phyloP scores from a whole-genome alignment of 2,797 vertebrate genomes.

The Halcyon chelicuti region DNA sequence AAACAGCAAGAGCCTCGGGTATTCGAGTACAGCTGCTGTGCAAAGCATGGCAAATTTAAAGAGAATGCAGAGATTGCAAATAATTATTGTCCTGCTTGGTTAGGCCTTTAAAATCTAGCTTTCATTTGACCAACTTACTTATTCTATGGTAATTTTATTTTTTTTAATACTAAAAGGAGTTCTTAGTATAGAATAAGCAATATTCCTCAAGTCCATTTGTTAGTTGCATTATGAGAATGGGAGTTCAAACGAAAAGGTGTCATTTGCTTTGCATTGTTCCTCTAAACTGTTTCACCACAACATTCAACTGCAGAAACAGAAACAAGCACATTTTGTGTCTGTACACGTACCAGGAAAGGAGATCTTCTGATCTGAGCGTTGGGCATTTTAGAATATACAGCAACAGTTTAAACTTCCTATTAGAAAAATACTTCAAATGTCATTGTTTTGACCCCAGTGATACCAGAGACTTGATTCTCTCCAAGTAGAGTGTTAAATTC shows the following conservation, averaged over 20 bases:
- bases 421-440: not conserved
- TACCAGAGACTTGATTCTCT: not conserved
- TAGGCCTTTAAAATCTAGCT: not conserved
- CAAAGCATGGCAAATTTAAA: not conserved
- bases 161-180: conserved; percentile 11
- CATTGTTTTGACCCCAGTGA: not conserved
- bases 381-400: not conserved
- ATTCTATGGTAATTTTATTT: not conserved
- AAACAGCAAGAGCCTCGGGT: not conserved
- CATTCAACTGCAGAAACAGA: not conserved
- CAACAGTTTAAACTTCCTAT: not conserved
- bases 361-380: not conserved
- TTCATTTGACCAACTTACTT: not conserved
- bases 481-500: conserved; percentile 6
- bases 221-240: not conserved
- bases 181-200: conserved; percentile 47
- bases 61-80: not conserved
- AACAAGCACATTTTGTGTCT: not conserved
- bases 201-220: conserved; percentile 47
- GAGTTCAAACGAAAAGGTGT: not conserved
- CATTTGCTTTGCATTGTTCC: not conserved
- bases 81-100: not conserved
- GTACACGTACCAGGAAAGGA: not conserved
- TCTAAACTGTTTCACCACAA: not conserved
- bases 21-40: not conserved